phyloP scores from a whole-genome alignment of 2,888 invertebrate species.

The Liodrosophila aerea region DNA sequence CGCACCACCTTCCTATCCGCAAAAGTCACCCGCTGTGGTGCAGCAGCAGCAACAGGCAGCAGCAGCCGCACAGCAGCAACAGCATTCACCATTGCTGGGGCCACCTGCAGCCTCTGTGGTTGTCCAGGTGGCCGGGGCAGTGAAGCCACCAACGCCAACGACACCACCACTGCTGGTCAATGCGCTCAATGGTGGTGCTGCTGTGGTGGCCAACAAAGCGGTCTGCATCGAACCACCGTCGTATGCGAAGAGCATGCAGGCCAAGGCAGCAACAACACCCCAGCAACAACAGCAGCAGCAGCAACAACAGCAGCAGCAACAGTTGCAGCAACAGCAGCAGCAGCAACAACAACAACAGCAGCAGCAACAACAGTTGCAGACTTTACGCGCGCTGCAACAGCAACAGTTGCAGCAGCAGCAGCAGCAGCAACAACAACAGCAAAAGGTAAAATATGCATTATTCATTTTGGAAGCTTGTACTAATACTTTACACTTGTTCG shows the following conservation, averaged over 20 bases:
- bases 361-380: constrained; percentile 56
- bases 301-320: constrained; percentile 65
- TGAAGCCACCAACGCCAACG: constrained; percentile 84
- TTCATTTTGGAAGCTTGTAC: not conserved
- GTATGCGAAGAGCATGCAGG: constrained; percentile 95
- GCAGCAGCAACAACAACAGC: constrained; percentile 35
- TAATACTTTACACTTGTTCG: not conserved
- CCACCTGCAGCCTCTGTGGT: constrained; percentile 80
- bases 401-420: constrained; percentile 59
- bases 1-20: constrained; percentile 93
- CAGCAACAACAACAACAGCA: constrained; percentile 42
- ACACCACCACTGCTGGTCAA: constrained; percentile 84
- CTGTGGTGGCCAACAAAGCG: constrained; percentile 82
- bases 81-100: constrained; percentile 84
- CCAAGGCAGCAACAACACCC: constrained; percentile 83
- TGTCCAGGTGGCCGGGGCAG: constrained; percentile 52
- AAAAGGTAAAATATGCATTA: constrained; percentile 31
- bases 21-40: constrained; percentile 84
- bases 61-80: constrained; percentile 82
- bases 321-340: constrained; percentile 54
- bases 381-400: constrained; percentile 51
- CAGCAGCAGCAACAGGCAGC: constrained; percentile 83
- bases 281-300: constrained; percentile 76
- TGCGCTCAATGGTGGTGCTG: constrained; percentile 81
- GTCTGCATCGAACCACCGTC: constrained; percentile 95